These are phyloP conservation scores for Nycticorax nycticorax DNA, from an alignment of 2,113 vertebrate genomes.

Conservation along the genomic window DNA sequence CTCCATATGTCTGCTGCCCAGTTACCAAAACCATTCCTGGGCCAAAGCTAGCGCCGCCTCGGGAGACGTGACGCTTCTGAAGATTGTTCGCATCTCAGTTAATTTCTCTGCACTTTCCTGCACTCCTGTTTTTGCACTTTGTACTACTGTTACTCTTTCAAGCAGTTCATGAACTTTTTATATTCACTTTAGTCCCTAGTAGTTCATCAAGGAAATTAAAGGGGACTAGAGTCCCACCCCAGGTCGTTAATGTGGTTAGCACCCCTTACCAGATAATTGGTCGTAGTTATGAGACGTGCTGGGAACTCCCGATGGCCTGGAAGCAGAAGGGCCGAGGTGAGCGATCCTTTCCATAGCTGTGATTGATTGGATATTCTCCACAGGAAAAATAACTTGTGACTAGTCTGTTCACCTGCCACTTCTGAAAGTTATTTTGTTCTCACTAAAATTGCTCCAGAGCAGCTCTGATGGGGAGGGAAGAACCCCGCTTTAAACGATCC, in stretches of 20 bases:
- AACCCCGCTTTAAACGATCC: neutral
- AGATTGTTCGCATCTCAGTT: slow-evolving; percentile 55
- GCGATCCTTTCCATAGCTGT: slow-evolving; percentile 30
- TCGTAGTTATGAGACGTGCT: slow-evolving; percentile 18
- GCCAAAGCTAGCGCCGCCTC: slow-evolving; percentile 6
- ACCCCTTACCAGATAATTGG: neutral
- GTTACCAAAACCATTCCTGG: slow-evolving; percentile 4
- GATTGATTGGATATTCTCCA: slow-evolving; percentile 51
- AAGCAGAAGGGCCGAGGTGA: slow-evolving; percentile 39
- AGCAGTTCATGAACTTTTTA: slow-evolving; percentile 75
- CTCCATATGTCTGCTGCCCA: slow-evolving; percentile 32
- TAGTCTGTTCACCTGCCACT: slow-evolving; percentile 46
- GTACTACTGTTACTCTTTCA: slow-evolving; percentile 73
- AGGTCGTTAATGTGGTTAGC: slow-evolving; percentile 48
- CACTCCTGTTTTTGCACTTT: slow-evolving; percentile 75
- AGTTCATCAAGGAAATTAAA: slow-evolving; percentile 47
- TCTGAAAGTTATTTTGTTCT: slow-evolving; percentile 62
- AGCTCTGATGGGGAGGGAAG: slow-evolving; percentile 56
- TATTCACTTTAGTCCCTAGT: slow-evolving; percentile 70
- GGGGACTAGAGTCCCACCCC: slow-evolving; percentile 46
- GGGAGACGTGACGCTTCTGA: neutral
- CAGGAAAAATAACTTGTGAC: slow-evolving; percentile 27
- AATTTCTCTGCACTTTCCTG: slow-evolving; percentile 68
- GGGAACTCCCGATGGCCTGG: slow-evolving; percentile 68
- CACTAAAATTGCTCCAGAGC: slow-evolving; percentile 55